Conservation (phyloP, 2,888 invertebrate species). For the Crioceris asparagi region DNA sequence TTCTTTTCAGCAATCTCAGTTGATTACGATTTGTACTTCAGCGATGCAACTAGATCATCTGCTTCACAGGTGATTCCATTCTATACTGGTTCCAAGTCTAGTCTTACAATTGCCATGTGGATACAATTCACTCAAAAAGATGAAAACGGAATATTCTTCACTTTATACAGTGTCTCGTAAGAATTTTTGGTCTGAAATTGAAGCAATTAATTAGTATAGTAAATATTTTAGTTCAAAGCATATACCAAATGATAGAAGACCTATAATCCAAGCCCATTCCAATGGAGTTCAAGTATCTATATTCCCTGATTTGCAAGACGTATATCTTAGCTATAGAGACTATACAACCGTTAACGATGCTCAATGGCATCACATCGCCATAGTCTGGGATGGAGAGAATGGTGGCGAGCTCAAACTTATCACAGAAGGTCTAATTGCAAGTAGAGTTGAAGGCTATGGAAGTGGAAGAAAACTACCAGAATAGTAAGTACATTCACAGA, state of each 20-base stretch:
- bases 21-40: constrained; percentile 95
- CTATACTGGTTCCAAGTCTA: constrained; percentile 61
- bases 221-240: constrained; percentile 61
- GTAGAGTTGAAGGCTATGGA: constrained; percentile 82
- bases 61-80: constrained; percentile 91
- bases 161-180: constrained; percentile 80
- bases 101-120: constrained; percentile 90
- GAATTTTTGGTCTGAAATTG: too few species aligned
- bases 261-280: constrained; percentile 84
- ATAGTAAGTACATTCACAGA: constrained; percentile 49
- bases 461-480: constrained; percentile 70
- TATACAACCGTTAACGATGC: constrained; percentile 92
- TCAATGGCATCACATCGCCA: constrained; percentile 91
- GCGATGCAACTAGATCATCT: constrained; percentile 79
- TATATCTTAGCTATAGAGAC: constrained; percentile 81
- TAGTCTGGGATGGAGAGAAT: constrained; percentile 86
- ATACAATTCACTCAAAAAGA: constrained; percentile 88
- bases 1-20: constrained; percentile 77
- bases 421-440: constrained; percentile 92
- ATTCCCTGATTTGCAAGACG: constrained; percentile 79
- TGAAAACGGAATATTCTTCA: constrained; percentile 89
- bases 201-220: too few species aligned
- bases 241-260: constrained; percentile 62
- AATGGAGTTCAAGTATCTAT: constrained; percentile 87
- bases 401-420: constrained; percentile 81